Evolutionary conservation across 2,888 invertebrate species (phyloP), one percentile per base, ranked within the genome.

Genomic region (Dasypogon diadema): DNA sequence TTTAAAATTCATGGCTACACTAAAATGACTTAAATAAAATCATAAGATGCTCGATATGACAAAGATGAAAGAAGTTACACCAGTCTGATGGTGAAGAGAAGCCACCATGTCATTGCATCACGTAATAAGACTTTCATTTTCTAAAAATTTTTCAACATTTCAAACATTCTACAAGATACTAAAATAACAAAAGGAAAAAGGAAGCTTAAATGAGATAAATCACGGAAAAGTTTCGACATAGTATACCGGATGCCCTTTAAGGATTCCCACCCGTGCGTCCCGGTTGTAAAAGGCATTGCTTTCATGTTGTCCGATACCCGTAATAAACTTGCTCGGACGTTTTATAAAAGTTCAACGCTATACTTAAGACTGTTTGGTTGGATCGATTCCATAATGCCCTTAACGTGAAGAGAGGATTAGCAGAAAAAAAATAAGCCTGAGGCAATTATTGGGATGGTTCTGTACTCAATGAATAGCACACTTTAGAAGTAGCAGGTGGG

Each of bases 181-280:
- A 46, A 14, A 65, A 46, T 8, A 48, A 24, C 46, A 18, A 5
- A 21, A 65, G 65, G 48, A 65, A 65, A 18, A 42, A 42, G 48
- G 65, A 65, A 65, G 65, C 48, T 46, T 14, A 65, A 65, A 65
- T 48, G 48, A 65, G 65, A 65, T 65, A 65, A 65, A 65, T 65
- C 65, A 65, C 46, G 24, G 65, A 22, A 65, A 65, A 65, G 14
- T 65, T 42, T 65, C 18, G 22, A 48, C 65, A 24, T 65, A n/a
- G 18, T 34, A 16, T 60, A 2, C 8, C 60, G 18, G 42, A 34
- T 60, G 37, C 60, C 65, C 65, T 34, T 10, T 21, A 65, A 46
- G 65, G 26, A 42, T 22, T 48, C 46, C 65, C 65, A 24, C 26
- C 22, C 42, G 24, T 24, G 46, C 16, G 22, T 18, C 48, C 16